Base-by-base conservation (phyloP, 2,113 vertebrate species). In the Nothoprocta pentlandii region DNA sequence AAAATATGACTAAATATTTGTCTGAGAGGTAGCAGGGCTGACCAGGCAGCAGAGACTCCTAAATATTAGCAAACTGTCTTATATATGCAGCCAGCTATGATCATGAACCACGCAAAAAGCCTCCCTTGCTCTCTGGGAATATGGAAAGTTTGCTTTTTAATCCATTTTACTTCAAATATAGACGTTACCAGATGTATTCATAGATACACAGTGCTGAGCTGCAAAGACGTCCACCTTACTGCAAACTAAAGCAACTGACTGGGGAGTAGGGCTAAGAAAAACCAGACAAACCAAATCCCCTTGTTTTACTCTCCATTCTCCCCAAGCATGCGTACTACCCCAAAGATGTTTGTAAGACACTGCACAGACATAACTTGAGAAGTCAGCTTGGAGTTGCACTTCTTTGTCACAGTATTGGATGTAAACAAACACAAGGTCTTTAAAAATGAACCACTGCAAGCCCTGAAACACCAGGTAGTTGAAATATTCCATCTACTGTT, bases 21-120 rank as follows among this genome's bases (percentile, higher is more conserved):
- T 12, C 32, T 54, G 25, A 69, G 20, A 16, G 82, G 54, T 28
- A 80, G 53, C 12, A 49, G 16, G 14, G 34, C 6, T 67, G 51
- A 39, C 4, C 19, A 83, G 59, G 69, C 56, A 74, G 62, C 59
- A 66, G 15, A 56, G 90, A 2, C 42, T 87, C 67, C 53, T 69
- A 26, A 89, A 84, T 14, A 25, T 4, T 8, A 80, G 36, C 19
- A 20, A 3, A 2, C 4, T 17, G 13, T 15, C 47, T 44, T 20
- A 51, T 0, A 0, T 4, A 5, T 49, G 44, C 2, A 5, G 63
- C 11, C 41, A 68, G 54, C 32, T 41, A n/a, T 0, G 0, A 21
- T 15, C 87, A 41, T 0, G 6, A 6, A 11, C 36, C 26, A 70
- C 13, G 21, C 5, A 85, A 80, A 86, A 19, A 10, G 8, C 36